Percentiles rank a stretch among this genome's conserved stretches.
phyloP scores from a whole-genome alignment of 37 sponge, comb jelly and placozoan genomes.

The Trichoplax adhaerens region DNA sequence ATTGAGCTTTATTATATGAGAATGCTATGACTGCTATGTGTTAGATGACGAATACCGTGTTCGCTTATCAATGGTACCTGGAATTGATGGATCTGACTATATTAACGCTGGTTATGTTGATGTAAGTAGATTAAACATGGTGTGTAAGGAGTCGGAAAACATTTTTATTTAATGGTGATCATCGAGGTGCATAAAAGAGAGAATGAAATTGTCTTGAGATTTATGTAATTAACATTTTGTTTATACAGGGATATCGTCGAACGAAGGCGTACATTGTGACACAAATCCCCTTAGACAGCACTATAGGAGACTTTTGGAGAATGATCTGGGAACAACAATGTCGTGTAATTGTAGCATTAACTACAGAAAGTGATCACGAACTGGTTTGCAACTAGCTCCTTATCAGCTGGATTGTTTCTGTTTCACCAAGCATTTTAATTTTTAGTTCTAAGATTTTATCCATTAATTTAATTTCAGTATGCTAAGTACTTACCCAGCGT shows the following conservation, averaged over 20 bases:
- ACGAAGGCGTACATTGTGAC: slow-evolving; percentile 67
- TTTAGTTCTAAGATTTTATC: too few relatives aligned
- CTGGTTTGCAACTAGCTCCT: too few relatives aligned
- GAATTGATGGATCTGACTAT: slow-evolving; percentile 47
- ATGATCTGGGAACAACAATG: slow-evolving; percentile 83
- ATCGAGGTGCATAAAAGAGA: not conserved
- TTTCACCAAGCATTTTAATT: too few relatives aligned
- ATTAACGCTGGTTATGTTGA: slow-evolving; percentile 89
- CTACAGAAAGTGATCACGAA: too few relatives aligned
- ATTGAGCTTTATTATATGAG: too few relatives aligned
- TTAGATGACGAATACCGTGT: too few relatives aligned
- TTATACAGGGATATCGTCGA: slow-evolving; percentile 58
- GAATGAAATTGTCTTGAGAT: not conserved
- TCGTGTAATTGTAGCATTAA: slow-evolving; percentile 12
- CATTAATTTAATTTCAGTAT: too few relatives aligned
- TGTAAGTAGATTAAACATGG: slow-evolving; percentile 24
- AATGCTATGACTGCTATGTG: too few relatives aligned
- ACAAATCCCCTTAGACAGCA: slow-evolving; percentile 65
- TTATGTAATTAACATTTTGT: not conserved
- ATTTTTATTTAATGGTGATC: not conserved
- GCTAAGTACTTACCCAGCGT: too few relatives aligned
- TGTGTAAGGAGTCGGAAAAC: not conserved
- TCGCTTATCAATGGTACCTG: too few relatives aligned
- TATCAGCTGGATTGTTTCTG: too few relatives aligned
- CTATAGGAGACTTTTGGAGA: slow-evolving; percentile 80